Percentiles rank a stretch among this genome's conserved stretches.
These are phyloP conservation scores for Puntigrus tetrazona DNA, from an alignment of 2,113 vertebrate species.

Conservation along the genomic window DNA sequence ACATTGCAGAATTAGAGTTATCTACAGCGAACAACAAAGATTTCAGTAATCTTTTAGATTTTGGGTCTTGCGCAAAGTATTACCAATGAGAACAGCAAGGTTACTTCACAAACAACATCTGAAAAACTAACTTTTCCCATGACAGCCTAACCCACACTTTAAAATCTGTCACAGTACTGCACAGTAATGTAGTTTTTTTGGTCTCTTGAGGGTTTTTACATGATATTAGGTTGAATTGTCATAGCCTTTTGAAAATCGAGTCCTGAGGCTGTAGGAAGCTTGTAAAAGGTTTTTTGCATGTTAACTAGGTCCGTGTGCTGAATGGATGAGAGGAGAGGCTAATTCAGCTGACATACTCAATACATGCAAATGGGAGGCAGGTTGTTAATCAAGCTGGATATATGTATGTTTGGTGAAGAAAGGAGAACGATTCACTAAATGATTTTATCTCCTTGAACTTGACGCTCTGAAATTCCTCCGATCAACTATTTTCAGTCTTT, in stretches of 20 bases:
- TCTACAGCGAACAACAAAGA: not conserved
- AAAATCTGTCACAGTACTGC: not conserved
- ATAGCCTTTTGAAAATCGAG: conserved; percentile 63
- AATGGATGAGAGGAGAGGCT: conserved; percentile 70
- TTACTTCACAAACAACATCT: not conserved
- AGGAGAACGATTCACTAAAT: conserved; percentile 58
- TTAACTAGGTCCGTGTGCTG: conserved; percentile 65
- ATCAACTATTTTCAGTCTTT: not conserved
- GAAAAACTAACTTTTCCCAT: not conserved
- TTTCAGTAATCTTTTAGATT: not conserved
- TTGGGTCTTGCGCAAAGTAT: not conserved
- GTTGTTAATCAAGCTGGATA: conserved; percentile 74
- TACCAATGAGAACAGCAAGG: not conserved
- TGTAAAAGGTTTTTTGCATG: conserved; percentile 60
- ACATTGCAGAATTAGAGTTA: not conserved
- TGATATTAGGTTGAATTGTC: not conserved
- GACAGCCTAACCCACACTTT: not conserved
- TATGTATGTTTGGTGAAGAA: conserved; percentile 51
- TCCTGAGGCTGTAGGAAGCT: conserved; percentile 55
- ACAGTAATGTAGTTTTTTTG: not conserved
- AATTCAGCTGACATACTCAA: conserved; percentile 74
- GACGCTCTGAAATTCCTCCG: not conserved
- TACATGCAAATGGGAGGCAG: conserved; percentile 68
- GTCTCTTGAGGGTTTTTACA: not conserved
- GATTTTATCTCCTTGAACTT: not conserved